phyloP scores from a whole-genome alignment of 2,797 vertebrate genomes.

The Enteromius unitaeniatus region DNA sequence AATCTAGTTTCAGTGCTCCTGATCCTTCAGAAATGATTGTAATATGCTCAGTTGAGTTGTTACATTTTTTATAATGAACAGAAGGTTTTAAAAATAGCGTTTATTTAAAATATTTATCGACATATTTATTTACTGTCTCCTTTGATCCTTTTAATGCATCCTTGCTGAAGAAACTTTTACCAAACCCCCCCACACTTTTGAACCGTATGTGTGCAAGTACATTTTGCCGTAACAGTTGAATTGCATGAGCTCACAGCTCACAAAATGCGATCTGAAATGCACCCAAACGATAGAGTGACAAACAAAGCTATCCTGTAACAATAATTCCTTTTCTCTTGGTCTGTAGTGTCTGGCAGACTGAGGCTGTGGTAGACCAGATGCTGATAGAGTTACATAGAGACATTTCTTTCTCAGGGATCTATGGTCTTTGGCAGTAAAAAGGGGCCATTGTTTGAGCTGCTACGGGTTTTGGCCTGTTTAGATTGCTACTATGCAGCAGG shows the following conservation, averaged over 20 bases:
- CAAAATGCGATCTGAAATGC: slow-evolving; percentile 45
- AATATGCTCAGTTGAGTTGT: neutral
- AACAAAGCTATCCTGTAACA: slow-evolving; percentile 46
- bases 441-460: slow-evolving; percentile 54
- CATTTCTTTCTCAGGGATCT: slow-evolving; percentile 61
- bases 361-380: slow-evolving; percentile 49
- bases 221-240: neutral
- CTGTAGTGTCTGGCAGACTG: slow-evolving; percentile 45
- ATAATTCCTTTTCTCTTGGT: slow-evolving; percentile 38
- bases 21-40: neutral
- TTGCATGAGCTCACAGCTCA: slow-evolving; percentile 43
- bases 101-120: neutral
- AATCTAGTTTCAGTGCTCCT: neutral
- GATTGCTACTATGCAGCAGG: slow-evolving; percentile 1
- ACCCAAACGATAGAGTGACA: slow-evolving; percentile 47
- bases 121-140: neutral
- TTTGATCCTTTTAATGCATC: neutral
- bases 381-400: slow-evolving; percentile 57
- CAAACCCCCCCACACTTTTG: neutral
- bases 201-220: neutral
- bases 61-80: neutral
- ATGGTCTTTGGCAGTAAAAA: slow-evolving; percentile 51
- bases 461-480: slow-evolving; percentile 22
- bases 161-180: neutral
- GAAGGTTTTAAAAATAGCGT: neutral